A percentile compares a stretch with the other conserved stretches of the same genome.
Conservation (phyloP, 2,797 vertebrate species). For the Adelosebastes latens region DNA sequence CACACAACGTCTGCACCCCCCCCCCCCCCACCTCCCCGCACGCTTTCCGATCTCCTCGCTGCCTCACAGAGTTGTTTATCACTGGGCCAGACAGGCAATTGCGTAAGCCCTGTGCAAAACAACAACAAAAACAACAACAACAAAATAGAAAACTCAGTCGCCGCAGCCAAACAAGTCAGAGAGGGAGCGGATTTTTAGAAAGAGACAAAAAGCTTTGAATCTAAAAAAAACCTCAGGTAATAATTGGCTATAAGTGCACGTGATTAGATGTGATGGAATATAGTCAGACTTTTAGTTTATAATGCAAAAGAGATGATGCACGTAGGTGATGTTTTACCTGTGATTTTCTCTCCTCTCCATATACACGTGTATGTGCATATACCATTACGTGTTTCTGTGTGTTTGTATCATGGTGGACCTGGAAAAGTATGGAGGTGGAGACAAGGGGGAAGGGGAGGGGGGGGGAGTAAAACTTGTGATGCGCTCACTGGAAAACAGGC, state of each 20-base stretch:
- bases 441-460: too few species aligned
- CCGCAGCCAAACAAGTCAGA: constrained; percentile 45
- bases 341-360: neutral
- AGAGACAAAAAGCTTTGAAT: constrained; percentile 8
- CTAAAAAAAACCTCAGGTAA: constrained; percentile 1
- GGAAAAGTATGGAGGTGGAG: constrained; percentile 33
- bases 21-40: neutral
- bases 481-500: constrained; percentile 99
- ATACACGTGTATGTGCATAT: constrained; percentile 7
- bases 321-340: neutral
- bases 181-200: neutral
- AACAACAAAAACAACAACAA: constrained; percentile 74
- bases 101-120: constrained; percentile 70
- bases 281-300: neutral
- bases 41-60: constrained; percentile 29
- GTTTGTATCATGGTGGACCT: constrained; percentile 66
- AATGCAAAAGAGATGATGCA: neutral
- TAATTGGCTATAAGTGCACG: neutral
- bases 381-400: constrained; percentile 61
- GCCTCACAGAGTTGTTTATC: constrained; percentile 73
- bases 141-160: constrained; percentile 54
- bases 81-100: constrained; percentile 71
- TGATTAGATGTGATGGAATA: neutral
- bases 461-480: constrained; percentile 90
- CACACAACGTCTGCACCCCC: neutral